Conservation (phyloP, 2,113 vertebrate genomes). For the Cathartes aura region DNA sequence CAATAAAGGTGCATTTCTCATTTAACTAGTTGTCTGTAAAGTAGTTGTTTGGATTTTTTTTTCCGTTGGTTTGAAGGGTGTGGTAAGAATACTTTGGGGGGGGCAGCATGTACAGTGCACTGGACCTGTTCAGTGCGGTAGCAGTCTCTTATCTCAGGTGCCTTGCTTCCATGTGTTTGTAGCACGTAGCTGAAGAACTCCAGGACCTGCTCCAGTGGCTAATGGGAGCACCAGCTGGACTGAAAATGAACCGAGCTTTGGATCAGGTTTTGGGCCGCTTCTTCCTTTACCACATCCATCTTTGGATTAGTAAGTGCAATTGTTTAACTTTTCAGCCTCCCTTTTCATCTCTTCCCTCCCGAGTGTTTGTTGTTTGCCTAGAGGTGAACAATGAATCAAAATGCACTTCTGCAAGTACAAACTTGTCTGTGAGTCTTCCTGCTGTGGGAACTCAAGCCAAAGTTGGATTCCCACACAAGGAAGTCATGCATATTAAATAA, state of each 20-base stretch:
- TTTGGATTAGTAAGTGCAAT: constrained; percentile 94
- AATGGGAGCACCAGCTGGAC: constrained; percentile 95
- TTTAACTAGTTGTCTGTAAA: not conserved
- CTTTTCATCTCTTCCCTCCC: not conserved
- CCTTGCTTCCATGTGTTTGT: not conserved
- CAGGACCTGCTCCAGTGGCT: constrained; percentile 95
- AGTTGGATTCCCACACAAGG: constrained; percentile 37
- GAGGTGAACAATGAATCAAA: constrained; percentile 24
- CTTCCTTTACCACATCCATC: constrained; percentile 98
- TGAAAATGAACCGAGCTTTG: constrained; percentile 97
- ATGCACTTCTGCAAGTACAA: not conserved
- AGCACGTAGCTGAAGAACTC: constrained; percentile 90
- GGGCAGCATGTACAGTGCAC: not conserved
- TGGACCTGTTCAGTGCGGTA: not conserved
- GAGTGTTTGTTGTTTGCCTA: constrained; percentile 15
- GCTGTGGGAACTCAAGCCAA: constrained; percentile 23
- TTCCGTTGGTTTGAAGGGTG: not conserved
- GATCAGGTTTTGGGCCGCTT: constrained; percentile 96
- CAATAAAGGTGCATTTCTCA: not conserved
- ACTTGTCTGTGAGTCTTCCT: constrained; percentile 18
- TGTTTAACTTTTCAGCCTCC: not conserved
- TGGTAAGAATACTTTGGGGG: not conserved
- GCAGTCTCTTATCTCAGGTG: not conserved
- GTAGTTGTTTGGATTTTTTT: not conserved
- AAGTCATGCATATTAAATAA: not conserved